These are phyloP conservation scores for Lithobates pipiens DNA, from an alignment of 2,797 vertebrate species.

Conservation along the genomic window DNA sequence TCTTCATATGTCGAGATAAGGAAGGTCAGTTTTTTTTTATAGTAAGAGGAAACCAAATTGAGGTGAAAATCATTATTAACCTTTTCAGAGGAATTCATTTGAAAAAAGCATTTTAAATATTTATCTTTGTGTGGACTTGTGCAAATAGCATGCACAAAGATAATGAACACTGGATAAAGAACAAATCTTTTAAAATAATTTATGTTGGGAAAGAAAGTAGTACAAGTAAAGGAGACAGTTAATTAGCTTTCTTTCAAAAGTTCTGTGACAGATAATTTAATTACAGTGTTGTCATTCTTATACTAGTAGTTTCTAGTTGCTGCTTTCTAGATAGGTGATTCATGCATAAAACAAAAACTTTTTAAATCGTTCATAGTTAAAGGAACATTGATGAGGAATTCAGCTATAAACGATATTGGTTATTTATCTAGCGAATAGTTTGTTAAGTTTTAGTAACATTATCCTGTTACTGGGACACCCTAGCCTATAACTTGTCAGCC, in stretches of 20 bases:
- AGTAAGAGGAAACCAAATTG: conserved; percentile 43
- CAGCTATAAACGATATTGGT: no score
- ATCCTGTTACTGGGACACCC: no score
- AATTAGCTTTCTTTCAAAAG: conserved; percentile 38
- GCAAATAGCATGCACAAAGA: conserved; percentile 18
- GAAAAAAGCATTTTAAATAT: conserved; percentile 32
- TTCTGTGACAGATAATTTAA: conserved; percentile 26
- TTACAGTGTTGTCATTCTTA: conserved; percentile 14
- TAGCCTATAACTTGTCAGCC: no score
- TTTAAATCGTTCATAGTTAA: neutral
- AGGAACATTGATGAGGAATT: no score
- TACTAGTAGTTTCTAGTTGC: neutral
- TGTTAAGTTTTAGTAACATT: no score
- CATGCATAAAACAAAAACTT: neutral
- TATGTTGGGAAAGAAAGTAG: conserved; percentile 11
- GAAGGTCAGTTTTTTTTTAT: conserved; percentile 35
- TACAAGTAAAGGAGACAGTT: conserved; percentile 5
- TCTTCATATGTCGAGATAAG: conserved; percentile 51
- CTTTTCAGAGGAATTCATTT: conserved; percentile 28
- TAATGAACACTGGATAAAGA: conserved; percentile 34
- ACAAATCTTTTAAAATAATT: conserved; percentile 6
- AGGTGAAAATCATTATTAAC: conserved; percentile 52
- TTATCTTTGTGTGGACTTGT: conserved; percentile 2
- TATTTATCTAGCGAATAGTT: no score
- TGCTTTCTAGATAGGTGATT: neutral